A percentile compares a stretch with the other conserved stretches of the same genome.
Conservation (phyloP, 35 echinoderm and acorn worm species). For the Chiridota heheva region DNA sequence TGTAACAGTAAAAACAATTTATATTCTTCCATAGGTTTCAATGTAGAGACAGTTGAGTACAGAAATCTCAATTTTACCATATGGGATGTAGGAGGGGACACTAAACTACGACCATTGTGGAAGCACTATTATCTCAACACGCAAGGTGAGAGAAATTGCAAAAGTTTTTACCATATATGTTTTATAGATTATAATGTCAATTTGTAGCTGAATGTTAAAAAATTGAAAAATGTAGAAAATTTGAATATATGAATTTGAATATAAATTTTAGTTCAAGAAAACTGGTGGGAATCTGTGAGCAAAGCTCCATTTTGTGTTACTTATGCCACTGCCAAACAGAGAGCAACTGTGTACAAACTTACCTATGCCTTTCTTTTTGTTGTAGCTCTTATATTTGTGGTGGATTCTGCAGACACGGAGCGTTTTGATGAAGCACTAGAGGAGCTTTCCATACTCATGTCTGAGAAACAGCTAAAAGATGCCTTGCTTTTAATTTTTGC, state of each 20-base stretch:
- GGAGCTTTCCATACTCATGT: slow-evolving; percentile 77
- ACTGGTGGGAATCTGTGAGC: too few species aligned
- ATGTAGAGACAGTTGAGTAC: slow-evolving; percentile 96
- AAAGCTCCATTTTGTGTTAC: too few species aligned
- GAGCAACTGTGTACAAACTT: too few species aligned
- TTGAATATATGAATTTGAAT: too few species aligned
- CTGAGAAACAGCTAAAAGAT: slow-evolving; percentile 98
- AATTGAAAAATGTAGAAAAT: too few species aligned
- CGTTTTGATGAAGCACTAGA: slow-evolving; percentile 84
- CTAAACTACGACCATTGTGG: slow-evolving; percentile 88
- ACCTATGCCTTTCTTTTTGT: neutral
- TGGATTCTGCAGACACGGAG: slow-evolving; percentile 82
- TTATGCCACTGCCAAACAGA: too few species aligned
- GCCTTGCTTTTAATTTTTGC: slow-evolving; percentile 90
- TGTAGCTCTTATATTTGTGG: slow-evolving; percentile 87
- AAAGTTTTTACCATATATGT: too few species aligned
- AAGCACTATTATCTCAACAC: slow-evolving; percentile 94
- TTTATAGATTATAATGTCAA: too few species aligned
- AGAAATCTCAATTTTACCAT: slow-evolving; percentile 92
- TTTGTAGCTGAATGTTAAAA: too few species aligned
- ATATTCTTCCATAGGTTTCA: slow-evolving; percentile 74
- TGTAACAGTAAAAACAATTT: too few species aligned
- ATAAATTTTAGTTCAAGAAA: too few species aligned
- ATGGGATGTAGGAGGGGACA: slow-evolving; percentile 94
- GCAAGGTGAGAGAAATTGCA: slow-evolving; percentile 88